Percentiles rank a stretch among this genome's conserved stretches.
These are phyloP conservation scores for Schizopygopsis malacanthus DNA, from an alignment of 2,797 vertebrate genomes.

Conservation along the genomic window DNA sequence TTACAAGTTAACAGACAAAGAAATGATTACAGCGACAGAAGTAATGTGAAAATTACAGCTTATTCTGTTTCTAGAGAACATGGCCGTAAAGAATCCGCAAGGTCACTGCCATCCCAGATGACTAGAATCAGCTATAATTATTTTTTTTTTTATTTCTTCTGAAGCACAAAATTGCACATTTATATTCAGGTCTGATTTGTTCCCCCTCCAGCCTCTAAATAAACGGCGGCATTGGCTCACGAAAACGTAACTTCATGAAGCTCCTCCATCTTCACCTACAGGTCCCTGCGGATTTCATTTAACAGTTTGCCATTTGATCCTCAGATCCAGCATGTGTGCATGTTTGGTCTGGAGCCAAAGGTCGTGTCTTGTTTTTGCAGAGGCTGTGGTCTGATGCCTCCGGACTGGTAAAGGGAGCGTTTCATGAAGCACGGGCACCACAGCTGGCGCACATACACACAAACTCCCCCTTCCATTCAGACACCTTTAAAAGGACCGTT, in stretches of 20 bases:
- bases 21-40: not conserved
- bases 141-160: not conserved
- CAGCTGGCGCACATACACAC: constrained; percentile 54
- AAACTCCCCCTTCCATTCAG: not conserved
- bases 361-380: constrained; percentile 43
- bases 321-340: constrained; percentile 46
- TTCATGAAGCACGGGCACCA: constrained; percentile 50
- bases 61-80: constrained; percentile 7
- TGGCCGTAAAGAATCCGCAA: not conserved
- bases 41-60: not conserved
- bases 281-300: constrained; percentile 57
- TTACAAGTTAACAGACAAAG: not conserved
- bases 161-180: not conserved
- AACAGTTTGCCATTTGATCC: constrained; percentile 57
- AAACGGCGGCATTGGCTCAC: not conserved
- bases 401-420: constrained; percentile 68
- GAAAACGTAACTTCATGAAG: constrained; percentile 17
- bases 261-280: constrained; percentile 46
- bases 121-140: not conserved
- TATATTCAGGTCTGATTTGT: not conserved
- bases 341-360: constrained; percentile 41
- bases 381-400: constrained; percentile 55
- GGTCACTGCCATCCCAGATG: not conserved
- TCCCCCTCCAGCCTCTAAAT: not conserved
- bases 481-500: not conserved